A percentile compares a stretch with the other conserved stretches of the same genome.
phyloP scores from a whole-genome alignment of 53 echinoderm and acorn worm genomes.

The Echinometra lucunter region DNA sequence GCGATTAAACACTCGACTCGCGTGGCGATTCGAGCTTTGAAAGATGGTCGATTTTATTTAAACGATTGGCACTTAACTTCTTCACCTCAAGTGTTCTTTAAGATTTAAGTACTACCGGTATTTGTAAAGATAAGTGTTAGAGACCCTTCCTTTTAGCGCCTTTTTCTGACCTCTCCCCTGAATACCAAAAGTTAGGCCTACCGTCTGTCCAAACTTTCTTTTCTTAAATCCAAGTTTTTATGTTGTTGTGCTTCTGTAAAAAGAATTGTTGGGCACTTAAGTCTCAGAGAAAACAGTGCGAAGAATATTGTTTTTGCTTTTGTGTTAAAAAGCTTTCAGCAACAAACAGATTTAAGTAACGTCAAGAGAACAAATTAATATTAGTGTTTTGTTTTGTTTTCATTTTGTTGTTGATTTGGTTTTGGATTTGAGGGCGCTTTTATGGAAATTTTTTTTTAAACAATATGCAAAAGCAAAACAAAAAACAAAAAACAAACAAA shows the following conservation, averaged over 20 bases:
- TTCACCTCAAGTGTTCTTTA: slow-evolving; percentile 22
- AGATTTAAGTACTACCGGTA: slow-evolving; percentile 36
- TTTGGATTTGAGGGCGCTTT: too few relatives aligned
- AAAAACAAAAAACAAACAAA: too few relatives aligned
- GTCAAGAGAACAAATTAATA: too few relatives aligned
- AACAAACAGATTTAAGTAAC: background rate
- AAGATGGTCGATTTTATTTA: slow-evolving; percentile 15
- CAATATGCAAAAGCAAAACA: too few relatives aligned
- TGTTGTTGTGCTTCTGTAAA: background rate
- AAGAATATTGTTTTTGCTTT: background rate
- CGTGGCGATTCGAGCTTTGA: slow-evolving; percentile 21
- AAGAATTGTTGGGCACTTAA: background rate
- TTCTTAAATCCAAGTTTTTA: background rate
- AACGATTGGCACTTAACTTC: slow-evolving; percentile 18
- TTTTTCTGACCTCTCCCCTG: background rate
- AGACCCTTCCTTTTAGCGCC: slow-evolving; percentile 20
- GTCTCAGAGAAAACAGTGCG: background rate
- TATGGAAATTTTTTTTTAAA: too few relatives aligned
- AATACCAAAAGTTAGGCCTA: background rate
- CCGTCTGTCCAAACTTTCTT: background rate
- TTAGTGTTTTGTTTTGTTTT: background rate
- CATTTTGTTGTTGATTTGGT: too few relatives aligned
- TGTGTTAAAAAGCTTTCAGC: background rate
- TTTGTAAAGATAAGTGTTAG: slow-evolving; percentile 11
- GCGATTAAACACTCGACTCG: slow-evolving; percentile 43